Evolutionary conservation across 2,113 vertebrate genomes (phyloP).

Genomic region (Hemibagrus wyckioides): DNA sequence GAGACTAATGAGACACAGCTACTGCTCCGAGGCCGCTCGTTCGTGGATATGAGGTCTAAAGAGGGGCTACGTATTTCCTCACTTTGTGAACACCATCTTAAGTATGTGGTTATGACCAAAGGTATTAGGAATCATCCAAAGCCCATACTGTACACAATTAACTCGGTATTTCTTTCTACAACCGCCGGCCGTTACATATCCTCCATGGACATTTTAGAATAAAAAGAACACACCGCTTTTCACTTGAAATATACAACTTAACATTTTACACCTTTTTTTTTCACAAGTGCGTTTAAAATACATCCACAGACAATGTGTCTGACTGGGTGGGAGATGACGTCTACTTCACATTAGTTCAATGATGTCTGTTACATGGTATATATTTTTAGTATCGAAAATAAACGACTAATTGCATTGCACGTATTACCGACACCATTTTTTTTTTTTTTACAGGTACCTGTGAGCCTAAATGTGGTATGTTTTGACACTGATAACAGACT

Average conservation of each 20-base stretch:
- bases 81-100: neutral
- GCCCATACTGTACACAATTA: constrained; percentile 24
- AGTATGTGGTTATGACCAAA: constrained; percentile 6
- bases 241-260: constrained; percentile 39
- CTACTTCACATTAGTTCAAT: constrained; percentile 25
- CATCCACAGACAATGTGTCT: constrained; percentile 42
- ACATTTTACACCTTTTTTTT: constrained; percentile 40
- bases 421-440: neutral
- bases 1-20: constrained; percentile 23
- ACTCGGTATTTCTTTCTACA: constrained; percentile 11
- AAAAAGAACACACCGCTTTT: constrained; percentile 30
- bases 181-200: neutral
- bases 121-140: constrained; percentile 6
- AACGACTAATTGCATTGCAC: constrained; percentile 16
- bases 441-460: neutral
- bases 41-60: neutral
- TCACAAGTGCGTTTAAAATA: constrained; percentile 46
- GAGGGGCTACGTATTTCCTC: constrained; percentile 8
- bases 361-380: constrained; percentile 16
- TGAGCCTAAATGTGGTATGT: neutral
- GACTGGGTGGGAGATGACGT: constrained; percentile 23
- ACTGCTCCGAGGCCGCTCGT: neutral
- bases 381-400: constrained; percentile 39
- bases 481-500: neutral
- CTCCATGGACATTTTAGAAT: neutral